These are phyloP conservation scores for Crocallis elinguaria DNA, from an alignment of 2,888 invertebrate species.

Conservation along the genomic window DNA sequence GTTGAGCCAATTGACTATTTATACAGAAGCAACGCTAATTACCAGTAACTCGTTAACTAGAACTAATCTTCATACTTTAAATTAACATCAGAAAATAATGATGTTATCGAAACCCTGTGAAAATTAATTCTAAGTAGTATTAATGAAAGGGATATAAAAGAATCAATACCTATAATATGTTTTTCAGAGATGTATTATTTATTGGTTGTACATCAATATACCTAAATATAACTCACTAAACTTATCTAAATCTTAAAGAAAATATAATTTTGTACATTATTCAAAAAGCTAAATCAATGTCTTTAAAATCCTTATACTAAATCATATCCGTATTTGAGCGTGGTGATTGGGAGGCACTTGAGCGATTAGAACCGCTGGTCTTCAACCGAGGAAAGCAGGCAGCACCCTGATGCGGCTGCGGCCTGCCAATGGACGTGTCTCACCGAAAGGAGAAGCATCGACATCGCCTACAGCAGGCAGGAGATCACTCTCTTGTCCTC, in stretches of 20 bases:
- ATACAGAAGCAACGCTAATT: conserved; percentile 17
- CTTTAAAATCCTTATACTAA: conserved; percentile 14
- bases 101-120: conserved; percentile 6
- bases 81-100: conserved; percentile 9
- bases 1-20: conserved; percentile 5
- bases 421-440: conserved; percentile 60
- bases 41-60: conserved; percentile 7
- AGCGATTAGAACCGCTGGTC: background rate
- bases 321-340: conserved; percentile 3
- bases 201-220: conserved; percentile 4
- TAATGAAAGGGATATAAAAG: background rate
- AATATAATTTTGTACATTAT: conserved; percentile 18
- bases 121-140: background rate
- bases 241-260: background rate
- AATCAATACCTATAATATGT: background rate
- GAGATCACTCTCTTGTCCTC: conserved; percentile 70
- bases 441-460: conserved; percentile 69
- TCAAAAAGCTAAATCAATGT: conserved; percentile 36
- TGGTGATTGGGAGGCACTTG: background rate
- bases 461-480: conserved; percentile 65
- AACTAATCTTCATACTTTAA: conserved; percentile 23
- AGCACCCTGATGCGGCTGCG: conserved; percentile 72
- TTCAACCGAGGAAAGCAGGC: conserved; percentile 75
- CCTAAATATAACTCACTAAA: conserved; percentile 1
- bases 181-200: conserved; percentile 14